Conservation (phyloP, 2,113 vertebrate genomes). For the Crypturellus undulatus region DNA sequence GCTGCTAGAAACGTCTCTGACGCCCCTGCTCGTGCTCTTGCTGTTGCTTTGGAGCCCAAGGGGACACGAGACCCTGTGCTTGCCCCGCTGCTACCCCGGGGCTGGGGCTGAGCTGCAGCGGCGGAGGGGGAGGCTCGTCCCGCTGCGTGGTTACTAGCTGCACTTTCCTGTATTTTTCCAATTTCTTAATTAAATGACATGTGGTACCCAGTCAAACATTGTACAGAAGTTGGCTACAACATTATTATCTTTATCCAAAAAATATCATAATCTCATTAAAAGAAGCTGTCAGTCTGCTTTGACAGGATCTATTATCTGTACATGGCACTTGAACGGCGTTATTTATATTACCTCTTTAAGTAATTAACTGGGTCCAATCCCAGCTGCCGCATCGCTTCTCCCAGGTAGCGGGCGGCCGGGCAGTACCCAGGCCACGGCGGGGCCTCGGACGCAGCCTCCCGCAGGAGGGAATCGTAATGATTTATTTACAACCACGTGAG, state of each 20-base stretch:
- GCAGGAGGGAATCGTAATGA: constrained; percentile 11
- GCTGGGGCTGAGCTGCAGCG: too few species aligned
- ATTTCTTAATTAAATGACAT: background rate
- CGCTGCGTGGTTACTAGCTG: background rate
- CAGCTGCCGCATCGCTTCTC: background rate
- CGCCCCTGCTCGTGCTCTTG: too few species aligned
- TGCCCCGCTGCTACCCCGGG: too few species aligned
- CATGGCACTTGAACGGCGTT: background rate
- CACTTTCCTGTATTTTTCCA: background rate
- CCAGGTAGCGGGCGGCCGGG: fast-evolving
- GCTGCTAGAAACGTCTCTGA: too few species aligned
- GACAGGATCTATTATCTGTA: constrained; percentile 1
- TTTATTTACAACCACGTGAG: constrained; percentile 10
- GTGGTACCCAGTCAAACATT: background rate
- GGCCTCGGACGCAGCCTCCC: background rate
- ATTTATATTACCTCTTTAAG: background rate
- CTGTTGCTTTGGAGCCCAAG: too few species aligned
- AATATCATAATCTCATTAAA: constrained; percentile 30
- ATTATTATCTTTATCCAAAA: background rate
- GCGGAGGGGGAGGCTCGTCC: too few species aligned
- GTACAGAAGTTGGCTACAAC: background rate
- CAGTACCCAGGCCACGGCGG: fast-evolving
- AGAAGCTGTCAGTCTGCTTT: background rate
- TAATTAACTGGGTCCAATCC: background rate
- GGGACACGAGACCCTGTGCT: too few species aligned